A percentile compares a stretch with the other conserved stretches of the same genome.
Conservation (phyloP, 2,113 vertebrate species). For the Poeciliopsis occidentalis region DNA sequence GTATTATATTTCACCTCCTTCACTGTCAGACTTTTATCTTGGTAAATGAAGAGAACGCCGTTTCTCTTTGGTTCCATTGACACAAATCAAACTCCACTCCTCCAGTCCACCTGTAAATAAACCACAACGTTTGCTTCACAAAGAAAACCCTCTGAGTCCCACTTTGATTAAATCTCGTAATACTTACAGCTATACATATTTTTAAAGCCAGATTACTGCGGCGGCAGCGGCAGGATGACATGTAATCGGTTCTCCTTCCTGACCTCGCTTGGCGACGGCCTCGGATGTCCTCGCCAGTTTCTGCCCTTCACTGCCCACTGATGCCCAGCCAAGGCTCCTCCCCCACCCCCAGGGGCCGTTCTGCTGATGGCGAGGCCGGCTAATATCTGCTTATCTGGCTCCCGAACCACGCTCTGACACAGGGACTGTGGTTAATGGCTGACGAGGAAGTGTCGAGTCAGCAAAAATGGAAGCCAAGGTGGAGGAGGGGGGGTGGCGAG, state of each 20-base stretch:
- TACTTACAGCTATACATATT: conserved; percentile 34
- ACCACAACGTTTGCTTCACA: too few species aligned
- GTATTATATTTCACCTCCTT: too few species aligned
- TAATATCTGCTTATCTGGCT: conserved; percentile 67
- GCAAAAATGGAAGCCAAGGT: conserved; percentile 39
- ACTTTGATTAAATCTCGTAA: not conserved
- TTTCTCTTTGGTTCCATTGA: too few species aligned
- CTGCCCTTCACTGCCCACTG: conserved; percentile 54
- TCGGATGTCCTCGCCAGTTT: conserved; percentile 35
- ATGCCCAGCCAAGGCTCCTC: conserved; percentile 38
- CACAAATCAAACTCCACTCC: too few species aligned
- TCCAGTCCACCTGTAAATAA: too few species aligned
- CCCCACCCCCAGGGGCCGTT: conserved; percentile 11
- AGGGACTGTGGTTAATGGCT: conserved; percentile 51
- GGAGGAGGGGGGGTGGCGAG: conserved; percentile 12
- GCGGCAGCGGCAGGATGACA: conserved; percentile 1
- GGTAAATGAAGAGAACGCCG: too few species aligned
- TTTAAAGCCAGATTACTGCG: conserved; percentile 38
- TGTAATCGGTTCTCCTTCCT: conserved; percentile 47
- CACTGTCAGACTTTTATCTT: too few species aligned
- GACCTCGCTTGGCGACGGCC: conserved; percentile 39
- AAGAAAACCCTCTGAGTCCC: not conserved
- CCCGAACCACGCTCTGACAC: conserved; percentile 40
- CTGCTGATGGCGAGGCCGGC: conserved; percentile 55
- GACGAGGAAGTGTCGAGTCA: conserved; percentile 42